Evolutionary conservation across 2,113 vertebrate species (phyloP), one percentile per base, ranked within the genome.

Genomic region (Brachypteracias leptosomus): DNA sequence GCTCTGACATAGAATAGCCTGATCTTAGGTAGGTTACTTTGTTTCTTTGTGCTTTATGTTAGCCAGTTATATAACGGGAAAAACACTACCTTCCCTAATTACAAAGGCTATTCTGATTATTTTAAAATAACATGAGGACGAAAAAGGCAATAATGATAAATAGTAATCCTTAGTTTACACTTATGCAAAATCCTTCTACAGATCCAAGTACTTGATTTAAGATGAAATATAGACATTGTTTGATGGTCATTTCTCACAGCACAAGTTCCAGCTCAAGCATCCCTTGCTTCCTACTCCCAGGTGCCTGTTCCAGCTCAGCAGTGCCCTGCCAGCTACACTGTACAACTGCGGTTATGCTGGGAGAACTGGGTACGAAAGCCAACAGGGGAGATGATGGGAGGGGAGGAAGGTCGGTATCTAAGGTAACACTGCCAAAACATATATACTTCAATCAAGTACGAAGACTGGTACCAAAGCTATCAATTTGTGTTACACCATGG

Each of bases 111-210:
- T 70, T 88, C 75, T 93, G 65, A 94, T 80, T 80, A 83, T 92
- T 90, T 91, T 85, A 77, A 88, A 97, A 84, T n/a, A 85, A 72
- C 79, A 63, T 2, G 13, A 71, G 90, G 92, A 97, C 92, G 88
- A 96, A 96, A 96, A 96, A 94, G 61, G 57, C 93, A 94, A 84
- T 91, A 96, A 96, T 17, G 95, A 94, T 96, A 96, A 93, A 96
- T 28, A 93, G 72, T 5, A 84, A 90, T 88, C 67, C 88, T 93
- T 88, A 81, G 92, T 90, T 90, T 94, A 92, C 79, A 94, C 72
- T 93, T 96, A 97, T 95, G 95, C 93, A 96, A 96, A 97, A 90
- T 35, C 42, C 59, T 68, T 88, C 92, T 49, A n/a, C 57, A 83
- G 93, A 96, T 95, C 76, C 75, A 61, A 93, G 79, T 18, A 12